A percentile compares a stretch with the other conserved stretches of the same genome.
phyloP scores from a whole-genome alignment of 2,888 invertebrate species.

The Agriopis marginaria region DNA sequence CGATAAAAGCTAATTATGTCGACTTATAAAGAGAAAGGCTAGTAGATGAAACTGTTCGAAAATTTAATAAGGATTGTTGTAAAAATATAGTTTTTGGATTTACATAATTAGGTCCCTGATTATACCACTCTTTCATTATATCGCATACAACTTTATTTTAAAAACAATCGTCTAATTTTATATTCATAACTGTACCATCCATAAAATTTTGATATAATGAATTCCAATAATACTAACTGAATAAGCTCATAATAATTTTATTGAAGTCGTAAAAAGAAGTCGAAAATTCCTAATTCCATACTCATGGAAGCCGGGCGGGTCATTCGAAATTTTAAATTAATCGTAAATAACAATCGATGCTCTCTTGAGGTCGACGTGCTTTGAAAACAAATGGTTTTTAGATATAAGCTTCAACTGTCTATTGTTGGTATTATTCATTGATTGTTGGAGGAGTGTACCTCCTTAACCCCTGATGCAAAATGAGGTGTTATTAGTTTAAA shows the following conservation, averaged over 20 bases:
- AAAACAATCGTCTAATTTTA: background rate
- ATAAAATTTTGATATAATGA: conserved; percentile 1
- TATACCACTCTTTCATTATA: no score
- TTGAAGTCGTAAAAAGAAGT: conserved; percentile 5
- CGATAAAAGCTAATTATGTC: no score
- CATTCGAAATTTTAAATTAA: conserved; percentile 1
- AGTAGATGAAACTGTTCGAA: no score
- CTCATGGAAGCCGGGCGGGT: background rate
- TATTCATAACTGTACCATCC: background rate
- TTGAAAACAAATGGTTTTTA: conserved; percentile 6
- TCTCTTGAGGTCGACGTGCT: conserved; percentile 22
- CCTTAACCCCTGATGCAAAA: background rate
- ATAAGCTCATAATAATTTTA: background rate
- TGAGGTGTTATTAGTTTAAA: no score
- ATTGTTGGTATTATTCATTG: background rate
- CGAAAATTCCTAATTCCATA: background rate
- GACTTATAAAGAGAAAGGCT: no score
- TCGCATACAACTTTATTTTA: no score
- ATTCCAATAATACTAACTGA: background rate
- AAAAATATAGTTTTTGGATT: no score
- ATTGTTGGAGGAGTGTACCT: background rate
- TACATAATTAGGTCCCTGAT: no score
- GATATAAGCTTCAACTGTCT: conserved; percentile 6
- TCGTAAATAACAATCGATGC: conserved; percentile 23
- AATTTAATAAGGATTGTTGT: no score